phyloP scores from a whole-genome alignment of 2,888 invertebrate genomes.

The Protophormia terraenovae region DNA sequence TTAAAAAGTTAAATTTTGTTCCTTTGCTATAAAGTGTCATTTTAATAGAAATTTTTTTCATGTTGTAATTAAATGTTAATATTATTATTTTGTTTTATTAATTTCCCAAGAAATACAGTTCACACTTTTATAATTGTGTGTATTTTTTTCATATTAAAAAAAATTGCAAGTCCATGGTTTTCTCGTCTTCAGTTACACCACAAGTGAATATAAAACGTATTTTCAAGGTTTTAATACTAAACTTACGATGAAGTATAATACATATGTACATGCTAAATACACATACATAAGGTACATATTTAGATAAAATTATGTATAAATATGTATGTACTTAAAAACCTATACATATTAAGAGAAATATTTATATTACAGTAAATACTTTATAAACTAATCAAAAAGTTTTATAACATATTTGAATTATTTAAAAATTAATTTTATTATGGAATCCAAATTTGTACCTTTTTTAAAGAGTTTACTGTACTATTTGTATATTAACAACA shows the following conservation, averaged over 20 bases:
- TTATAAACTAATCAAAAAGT: not conserved
- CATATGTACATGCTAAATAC: not conserved
- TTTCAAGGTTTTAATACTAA: slow-evolving; percentile 64
- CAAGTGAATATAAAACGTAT: slow-evolving; percentile 64
- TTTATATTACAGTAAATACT: not conserved
- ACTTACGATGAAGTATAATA: not conserved
- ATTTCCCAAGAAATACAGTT: slow-evolving; percentile 34
- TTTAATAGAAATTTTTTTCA: too few relatives aligned
- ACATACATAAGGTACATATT: not conserved
- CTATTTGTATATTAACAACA: not conserved
- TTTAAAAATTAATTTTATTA: too few relatives aligned
- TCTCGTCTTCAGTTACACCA: slow-evolving; percentile 65
- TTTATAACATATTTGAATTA: too few relatives aligned
- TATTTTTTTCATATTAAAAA: not conserved
- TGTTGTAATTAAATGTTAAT: slow-evolving; percentile 1
- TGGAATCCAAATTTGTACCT: too few relatives aligned
- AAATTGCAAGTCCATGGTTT: slow-evolving; percentile 54
- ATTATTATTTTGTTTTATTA: not conserved
- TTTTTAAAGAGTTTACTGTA: too few relatives aligned
- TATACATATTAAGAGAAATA: too few relatives aligned
- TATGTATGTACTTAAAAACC: not conserved
- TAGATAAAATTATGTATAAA: not conserved
- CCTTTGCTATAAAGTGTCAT: too few relatives aligned
- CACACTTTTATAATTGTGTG: not conserved
- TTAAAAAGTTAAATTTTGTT: too few relatives aligned